phyloP scores from a whole-genome alignment of 2,797 vertebrate species.

The Labeo calbasu region DNA sequence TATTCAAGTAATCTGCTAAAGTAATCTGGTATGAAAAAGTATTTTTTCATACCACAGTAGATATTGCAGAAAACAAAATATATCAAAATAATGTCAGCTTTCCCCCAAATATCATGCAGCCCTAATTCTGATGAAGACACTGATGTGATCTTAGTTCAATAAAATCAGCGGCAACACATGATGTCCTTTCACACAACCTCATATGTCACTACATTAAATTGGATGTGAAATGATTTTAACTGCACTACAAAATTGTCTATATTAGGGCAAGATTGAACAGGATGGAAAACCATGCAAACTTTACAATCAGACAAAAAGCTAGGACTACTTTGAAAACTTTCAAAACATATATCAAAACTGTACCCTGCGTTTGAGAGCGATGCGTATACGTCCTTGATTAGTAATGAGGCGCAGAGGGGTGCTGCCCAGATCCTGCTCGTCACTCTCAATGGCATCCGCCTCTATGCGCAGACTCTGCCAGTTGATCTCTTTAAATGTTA shows the following conservation, averaged over 20 bases:
- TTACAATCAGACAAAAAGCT: background rate
- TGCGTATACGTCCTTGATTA: constrained; percentile 94
- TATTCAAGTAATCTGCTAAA: background rate
- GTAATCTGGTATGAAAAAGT: no score
- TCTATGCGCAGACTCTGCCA: constrained; percentile 98
- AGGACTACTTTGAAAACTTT: background rate
- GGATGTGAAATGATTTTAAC: background rate
- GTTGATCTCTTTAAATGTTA: constrained; percentile 98
- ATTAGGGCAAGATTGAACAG: background rate
- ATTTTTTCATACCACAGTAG: no score
- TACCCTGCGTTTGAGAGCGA: constrained; percentile 96
- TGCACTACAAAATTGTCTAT: background rate
- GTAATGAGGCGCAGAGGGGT: constrained; percentile 97
- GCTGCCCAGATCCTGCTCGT: constrained; percentile 89
- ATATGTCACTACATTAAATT: background rate
- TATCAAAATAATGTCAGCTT: background rate
- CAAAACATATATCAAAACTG: background rate
- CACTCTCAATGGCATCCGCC: constrained; percentile 92
- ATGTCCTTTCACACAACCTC: background rate
- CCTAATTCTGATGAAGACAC: background rate
- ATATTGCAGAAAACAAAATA: background rate
- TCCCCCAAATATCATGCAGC: background rate
- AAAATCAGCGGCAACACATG: background rate
- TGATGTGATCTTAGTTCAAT: background rate
- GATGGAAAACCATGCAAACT: background rate